Evolutionary conservation across 2,888 invertebrate species (phyloP), one percentile per base, ranked within the genome.

Genomic region (Clunio marinus): DNA sequence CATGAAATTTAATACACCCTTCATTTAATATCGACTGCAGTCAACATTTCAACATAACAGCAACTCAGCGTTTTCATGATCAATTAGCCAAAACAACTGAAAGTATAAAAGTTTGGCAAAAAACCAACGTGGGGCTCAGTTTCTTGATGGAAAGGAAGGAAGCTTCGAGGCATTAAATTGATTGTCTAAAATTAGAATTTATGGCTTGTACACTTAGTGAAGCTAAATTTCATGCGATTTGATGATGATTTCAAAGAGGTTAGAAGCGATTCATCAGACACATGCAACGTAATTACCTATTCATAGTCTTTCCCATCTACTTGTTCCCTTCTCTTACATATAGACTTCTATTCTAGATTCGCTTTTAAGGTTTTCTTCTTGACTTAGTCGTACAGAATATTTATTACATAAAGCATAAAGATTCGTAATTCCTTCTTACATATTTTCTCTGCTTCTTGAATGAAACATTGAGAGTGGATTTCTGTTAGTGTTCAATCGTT

Each of bases 201-300:
- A 58, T 28, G 35, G 55, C 10, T 27, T 27, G 10, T 17, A 27
- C 28, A 58, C 22, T 5, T n/a, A 27, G 13, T 28, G 22, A 15
- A n/a, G 13, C 15, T 15, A 45, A 45, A 45, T 45, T 24, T 13
- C 10, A 24, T 1, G 8, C 8, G 20, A 5, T 24, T 22, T 55
- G 3, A 55, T 55, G 55, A 55, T 55, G 24, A 24, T 55, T 55
- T 55, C 24, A 17, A 22, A 3, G 27, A 58, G 27, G 58, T 58
- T 58, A 28, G 41, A 59, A 60, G 35, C 35, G 60, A 60, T 60
- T 35, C 27, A 60, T 60, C 35, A 60, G 35, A 2, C 60, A 60
- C 60, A 60, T 60, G 60, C 35, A 59, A n/a, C 35, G 13, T 59
- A 60, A 60, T 60, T 59, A 59, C 32, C 41, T 32, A 24, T 57